phyloP scores from a whole-genome alignment of 2,113 vertebrate genomes.

The Podiceps cristatus region DNA sequence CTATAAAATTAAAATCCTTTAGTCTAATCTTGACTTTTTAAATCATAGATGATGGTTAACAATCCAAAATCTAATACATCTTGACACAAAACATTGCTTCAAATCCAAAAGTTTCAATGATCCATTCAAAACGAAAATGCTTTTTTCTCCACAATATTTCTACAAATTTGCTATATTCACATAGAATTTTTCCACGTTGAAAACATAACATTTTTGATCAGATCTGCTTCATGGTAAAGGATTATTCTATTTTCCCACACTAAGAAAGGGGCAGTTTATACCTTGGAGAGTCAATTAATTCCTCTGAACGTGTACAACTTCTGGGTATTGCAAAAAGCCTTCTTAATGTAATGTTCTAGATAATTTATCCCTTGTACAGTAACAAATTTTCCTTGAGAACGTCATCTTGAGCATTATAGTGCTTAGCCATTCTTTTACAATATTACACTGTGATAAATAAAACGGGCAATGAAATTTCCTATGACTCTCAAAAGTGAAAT shows the following conservation, averaged over 20 bases:
- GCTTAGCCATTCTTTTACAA: slow-evolving; percentile 22
- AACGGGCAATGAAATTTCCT: slow-evolving; percentile 22
- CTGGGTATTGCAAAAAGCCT: neutral
- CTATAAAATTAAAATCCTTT: slow-evolving; percentile 5
- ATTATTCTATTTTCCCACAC: neutral
- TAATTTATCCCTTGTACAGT: slow-evolving; percentile 44
- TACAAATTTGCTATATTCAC: neutral
- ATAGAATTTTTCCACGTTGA: neutral
- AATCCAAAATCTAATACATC: slow-evolving; percentile 43
- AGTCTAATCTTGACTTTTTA: slow-evolving; percentile 27
- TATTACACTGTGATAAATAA: slow-evolving; percentile 27
- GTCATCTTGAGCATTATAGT: neutral
- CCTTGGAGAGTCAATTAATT: neutral
- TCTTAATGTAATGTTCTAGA: slow-evolving; percentile 1
- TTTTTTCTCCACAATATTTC: neutral
- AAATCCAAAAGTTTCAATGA: slow-evolving; percentile 8
- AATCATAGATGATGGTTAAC: slow-evolving; percentile 36
- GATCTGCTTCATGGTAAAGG: neutral
- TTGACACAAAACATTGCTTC: slow-evolving; percentile 44
- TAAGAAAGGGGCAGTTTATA: neutral
- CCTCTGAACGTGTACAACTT: neutral
- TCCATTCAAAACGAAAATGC: neutral
- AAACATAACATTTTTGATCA: neutral
- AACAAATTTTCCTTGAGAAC: slow-evolving; percentile 43
- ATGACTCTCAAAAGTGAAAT: slow-evolving; percentile 56